Percentiles rank a stretch among this genome's conserved stretches.
Conservation (phyloP, 2,113 vertebrate species). For the Tor tambroides region DNA sequence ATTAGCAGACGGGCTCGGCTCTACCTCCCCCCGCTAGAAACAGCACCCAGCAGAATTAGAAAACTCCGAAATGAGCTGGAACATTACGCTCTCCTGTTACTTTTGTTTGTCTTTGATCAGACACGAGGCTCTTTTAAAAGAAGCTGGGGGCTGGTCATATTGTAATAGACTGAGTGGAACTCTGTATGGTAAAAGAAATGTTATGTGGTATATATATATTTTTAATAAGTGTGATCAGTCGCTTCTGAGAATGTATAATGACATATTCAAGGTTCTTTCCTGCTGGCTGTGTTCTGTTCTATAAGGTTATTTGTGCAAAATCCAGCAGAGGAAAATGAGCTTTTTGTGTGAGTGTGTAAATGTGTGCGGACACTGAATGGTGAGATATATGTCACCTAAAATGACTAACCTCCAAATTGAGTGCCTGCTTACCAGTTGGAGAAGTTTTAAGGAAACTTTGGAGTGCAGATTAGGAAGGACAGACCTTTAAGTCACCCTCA, state of each 20-base stretch:
- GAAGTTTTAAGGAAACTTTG: neutral
- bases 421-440: neutral
- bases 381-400: conserved; percentile 33
- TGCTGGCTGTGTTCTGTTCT: conserved; percentile 11
- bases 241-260: conserved; percentile 38
- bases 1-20: conserved; percentile 56
- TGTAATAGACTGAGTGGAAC: neutral
- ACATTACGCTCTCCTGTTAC: conserved; percentile 29
- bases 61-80: conserved; percentile 28
- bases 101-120: conserved; percentile 39
- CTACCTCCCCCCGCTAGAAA: conserved; percentile 20
- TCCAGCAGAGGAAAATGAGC: neutral
- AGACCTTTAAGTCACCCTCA: neutral
- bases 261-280: conserved; percentile 32
- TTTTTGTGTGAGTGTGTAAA: neutral
- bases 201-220: neutral
- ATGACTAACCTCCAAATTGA: conserved; percentile 24
- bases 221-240: conserved; percentile 41
- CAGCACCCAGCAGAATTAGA: conserved; percentile 38
- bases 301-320: conserved; percentile 38
- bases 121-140: neutral
- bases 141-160: neutral
- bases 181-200: neutral
- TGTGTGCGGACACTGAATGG: neutral
- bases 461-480: neutral